A percentile compares a stretch with the other conserved stretches of the same genome.
Conservation (phyloP, 1,140 invertebrate species). For the Zaprionus taronus region DNA sequence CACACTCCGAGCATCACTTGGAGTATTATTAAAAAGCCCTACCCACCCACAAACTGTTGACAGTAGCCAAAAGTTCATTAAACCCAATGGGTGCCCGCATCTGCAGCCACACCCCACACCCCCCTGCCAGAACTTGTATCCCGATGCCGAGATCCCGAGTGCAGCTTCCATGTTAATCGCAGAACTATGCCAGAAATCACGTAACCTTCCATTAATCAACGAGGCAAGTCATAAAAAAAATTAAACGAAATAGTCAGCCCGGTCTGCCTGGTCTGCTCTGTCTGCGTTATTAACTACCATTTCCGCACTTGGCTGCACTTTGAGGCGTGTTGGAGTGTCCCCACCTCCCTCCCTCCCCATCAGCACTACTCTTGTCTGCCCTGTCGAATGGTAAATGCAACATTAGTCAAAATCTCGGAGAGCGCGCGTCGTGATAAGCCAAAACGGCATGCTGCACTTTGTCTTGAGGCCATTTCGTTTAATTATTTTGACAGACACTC, state of each 20-base stretch:
- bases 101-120: constrained; percentile 1
- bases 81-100: constrained; percentile 39
- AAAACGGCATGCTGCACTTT: constrained; percentile 58
- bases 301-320: constrained; percentile 62
- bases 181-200: constrained; percentile 79
- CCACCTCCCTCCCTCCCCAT: not conserved
- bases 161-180: constrained; percentile 59
- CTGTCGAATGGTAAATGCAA: constrained; percentile 57
- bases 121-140: constrained; percentile 22
- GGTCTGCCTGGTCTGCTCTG: constrained; percentile 8
- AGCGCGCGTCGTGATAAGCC: constrained; percentile 62
- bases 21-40: constrained; percentile 35
- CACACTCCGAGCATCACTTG: not conserved
- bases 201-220: constrained; percentile 76
- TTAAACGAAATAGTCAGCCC: constrained; percentile 39
- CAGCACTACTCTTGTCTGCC: not conserved
- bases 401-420: constrained; percentile 71
- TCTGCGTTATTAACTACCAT: constrained; percentile 66
- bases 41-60: constrained; percentile 25
- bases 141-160: constrained; percentile 35
- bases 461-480: constrained; percentile 74
- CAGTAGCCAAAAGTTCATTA: constrained; percentile 66
- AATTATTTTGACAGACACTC: constrained; percentile 81
- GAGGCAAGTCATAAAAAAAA: constrained; percentile 61
- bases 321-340: not conserved